Evolutionary conservation across 2,797 vertebrate genomes (phyloP).

Genomic region (Hippocampus kuda): DNA sequence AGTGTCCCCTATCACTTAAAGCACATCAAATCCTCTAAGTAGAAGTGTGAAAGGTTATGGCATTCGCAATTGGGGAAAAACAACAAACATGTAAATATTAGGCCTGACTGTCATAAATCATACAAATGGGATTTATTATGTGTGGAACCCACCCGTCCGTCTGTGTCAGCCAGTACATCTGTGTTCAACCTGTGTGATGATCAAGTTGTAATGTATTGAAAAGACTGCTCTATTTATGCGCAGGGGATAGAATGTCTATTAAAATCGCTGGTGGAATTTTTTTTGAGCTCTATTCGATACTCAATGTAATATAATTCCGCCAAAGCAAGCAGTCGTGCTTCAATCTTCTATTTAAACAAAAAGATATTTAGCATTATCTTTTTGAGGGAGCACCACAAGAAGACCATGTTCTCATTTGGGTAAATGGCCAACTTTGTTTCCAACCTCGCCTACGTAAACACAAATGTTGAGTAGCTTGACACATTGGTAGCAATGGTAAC

Average conservation of each 20-base stretch:
- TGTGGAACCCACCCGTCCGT: background rate
- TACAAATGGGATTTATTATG: background rate
- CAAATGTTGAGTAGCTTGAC: background rate
- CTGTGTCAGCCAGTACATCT: background rate
- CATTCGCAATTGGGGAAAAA: background rate
- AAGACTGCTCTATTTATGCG: background rate
- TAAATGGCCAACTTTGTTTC: background rate
- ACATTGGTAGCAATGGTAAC: background rate
- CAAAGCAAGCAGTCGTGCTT: background rate
- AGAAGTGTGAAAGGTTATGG: background rate
- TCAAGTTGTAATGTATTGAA: conserved; percentile 7
- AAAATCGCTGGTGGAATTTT: background rate
- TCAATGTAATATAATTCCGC: background rate
- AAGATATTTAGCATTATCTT: background rate
- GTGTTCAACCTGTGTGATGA: conserved; percentile 2
- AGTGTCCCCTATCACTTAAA: conserved; percentile 1
- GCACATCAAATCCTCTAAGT: conserved; percentile 1
- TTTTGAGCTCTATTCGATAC: background rate
- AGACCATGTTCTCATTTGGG: conserved; percentile 5
- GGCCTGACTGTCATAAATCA: background rate
- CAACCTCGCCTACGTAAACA: background rate
- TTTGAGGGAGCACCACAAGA: background rate
- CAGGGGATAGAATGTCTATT: background rate
- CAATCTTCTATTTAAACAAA: background rate
- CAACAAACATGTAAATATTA: background rate